A percentile compares a stretch with the other conserved stretches of the same genome.
These are phyloP conservation scores for Tamandua tetradactyla DNA, from an alignment of 2,797 vertebrate genomes.

Conservation along the genomic window DNA sequence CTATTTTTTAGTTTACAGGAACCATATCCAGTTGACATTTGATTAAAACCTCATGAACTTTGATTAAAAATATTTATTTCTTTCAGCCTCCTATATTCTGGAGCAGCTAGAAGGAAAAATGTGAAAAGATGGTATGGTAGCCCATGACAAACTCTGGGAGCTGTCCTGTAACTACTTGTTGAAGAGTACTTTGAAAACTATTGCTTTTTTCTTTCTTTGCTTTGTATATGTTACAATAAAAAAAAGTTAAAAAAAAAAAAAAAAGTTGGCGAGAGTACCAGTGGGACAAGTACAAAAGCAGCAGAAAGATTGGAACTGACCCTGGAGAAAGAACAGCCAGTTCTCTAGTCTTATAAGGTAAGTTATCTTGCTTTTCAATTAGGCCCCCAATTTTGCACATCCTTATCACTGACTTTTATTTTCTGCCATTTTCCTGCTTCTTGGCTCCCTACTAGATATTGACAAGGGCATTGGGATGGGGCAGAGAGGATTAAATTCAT, in stretches of 20 bases:
- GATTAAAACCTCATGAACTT: conserved; percentile 50
- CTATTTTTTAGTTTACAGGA: background rate
- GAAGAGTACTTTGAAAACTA: too few relatives aligned
- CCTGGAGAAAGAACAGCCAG: background rate
- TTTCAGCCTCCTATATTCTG: too few relatives aligned
- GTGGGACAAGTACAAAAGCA: background rate
- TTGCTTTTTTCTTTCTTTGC: too few relatives aligned
- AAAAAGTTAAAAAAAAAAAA: background rate
- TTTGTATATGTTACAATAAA: too few relatives aligned
- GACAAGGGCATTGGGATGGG: background rate
- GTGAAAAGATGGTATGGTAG: too few relatives aligned
- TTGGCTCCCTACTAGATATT: background rate
- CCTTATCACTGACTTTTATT: background rate
- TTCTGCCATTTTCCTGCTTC: background rate
- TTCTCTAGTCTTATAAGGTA: background rate
- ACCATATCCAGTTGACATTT: conserved; percentile 17
- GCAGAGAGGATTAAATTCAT: background rate
- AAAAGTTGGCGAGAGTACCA: background rate
- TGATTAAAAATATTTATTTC: too few relatives aligned
- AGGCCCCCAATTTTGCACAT: background rate
- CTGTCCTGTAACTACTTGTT: too few relatives aligned
- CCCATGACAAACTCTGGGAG: too few relatives aligned
- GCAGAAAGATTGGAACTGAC: background rate
- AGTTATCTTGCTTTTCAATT: background rate
- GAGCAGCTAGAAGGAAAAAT: too few relatives aligned